A percentile compares a stretch with the other conserved stretches of the same genome.
phyloP scores from a whole-genome alignment of 2,888 invertebrate genomes.

The Hyposoter dolosus region DNA sequence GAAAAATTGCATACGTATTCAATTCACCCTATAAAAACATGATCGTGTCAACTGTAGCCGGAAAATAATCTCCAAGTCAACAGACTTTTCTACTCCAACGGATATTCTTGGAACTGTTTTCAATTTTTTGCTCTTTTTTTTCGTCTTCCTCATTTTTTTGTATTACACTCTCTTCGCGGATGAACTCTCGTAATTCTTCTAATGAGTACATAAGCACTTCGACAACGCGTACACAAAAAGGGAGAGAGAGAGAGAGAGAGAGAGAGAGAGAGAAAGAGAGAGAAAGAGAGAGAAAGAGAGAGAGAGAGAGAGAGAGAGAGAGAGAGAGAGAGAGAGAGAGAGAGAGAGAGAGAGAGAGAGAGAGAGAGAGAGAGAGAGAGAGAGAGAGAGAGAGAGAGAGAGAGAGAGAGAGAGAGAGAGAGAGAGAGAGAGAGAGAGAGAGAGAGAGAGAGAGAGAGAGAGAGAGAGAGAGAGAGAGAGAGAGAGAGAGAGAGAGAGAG shows the following conservation, averaged over 20 bases:
- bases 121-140: not conserved
- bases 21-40: not conserved
- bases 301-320: too few relatives aligned
- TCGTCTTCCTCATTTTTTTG: not conserved
- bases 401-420: too few relatives aligned
- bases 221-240: not conserved
- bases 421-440: too few relatives aligned
- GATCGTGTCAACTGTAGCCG: not conserved
- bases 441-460: too few relatives aligned
- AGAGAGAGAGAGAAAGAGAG: too few relatives aligned
- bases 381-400: too few relatives aligned
- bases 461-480: too few relatives aligned
- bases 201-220: constrained; percentile 25
- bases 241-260: not conserved
- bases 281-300: too few relatives aligned
- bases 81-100: not conserved
- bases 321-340: too few relatives aligned
- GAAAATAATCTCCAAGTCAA: not conserved
- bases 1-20: not conserved
- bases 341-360: too few relatives aligned
- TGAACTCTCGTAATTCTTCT: constrained; percentile 10
- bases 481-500: too few relatives aligned
- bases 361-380: too few relatives aligned
- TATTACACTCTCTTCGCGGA: constrained; percentile 3
- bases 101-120: constrained; percentile 1